A percentile compares a stretch with the other conserved stretches of the same genome.
phyloP scores from a whole-genome alignment of 2,797 vertebrate species.

The Platalea minor region DNA sequence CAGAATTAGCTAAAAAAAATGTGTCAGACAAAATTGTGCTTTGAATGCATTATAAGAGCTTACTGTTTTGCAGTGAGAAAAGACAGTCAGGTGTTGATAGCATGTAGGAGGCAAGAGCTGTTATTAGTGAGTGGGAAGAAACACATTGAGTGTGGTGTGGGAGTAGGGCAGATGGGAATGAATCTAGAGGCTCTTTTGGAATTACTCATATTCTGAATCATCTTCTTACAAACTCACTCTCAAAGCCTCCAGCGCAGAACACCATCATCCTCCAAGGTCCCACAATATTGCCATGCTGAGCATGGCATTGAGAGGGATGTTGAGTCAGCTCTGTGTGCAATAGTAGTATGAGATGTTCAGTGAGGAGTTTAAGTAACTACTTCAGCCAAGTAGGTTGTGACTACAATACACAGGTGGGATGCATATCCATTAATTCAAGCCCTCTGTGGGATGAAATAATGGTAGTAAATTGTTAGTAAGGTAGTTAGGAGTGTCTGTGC shows the following conservation, averaged over 20 bases:
- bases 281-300: neutral
- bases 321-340: neutral
- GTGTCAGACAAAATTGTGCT: constrained; percentile 61
- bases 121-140: constrained; percentile 47
- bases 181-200: constrained; percentile 53
- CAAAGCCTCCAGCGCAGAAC: neutral
- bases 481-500: neutral
- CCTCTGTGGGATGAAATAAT: neutral
- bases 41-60: constrained; percentile 27
- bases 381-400: neutral
- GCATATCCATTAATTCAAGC: neutral
- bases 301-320: neutral
- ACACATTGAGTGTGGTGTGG: constrained; percentile 10
- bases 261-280: neutral
- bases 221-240: neutral
- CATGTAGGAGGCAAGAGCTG: constrained; percentile 41
- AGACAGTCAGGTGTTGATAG: constrained; percentile 52
- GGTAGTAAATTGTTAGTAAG: neutral
- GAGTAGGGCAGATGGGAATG: constrained; percentile 41
- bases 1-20: constrained; percentile 30
- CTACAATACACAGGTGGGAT: neutral
- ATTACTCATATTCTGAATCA: constrained; percentile 48
- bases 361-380: neutral
- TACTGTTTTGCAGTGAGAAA: constrained; percentile 25
- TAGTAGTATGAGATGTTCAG: neutral